Evolutionary conservation across 2,113 vertebrate genomes (phyloP).

Genomic region (Puma concolor): DNA sequence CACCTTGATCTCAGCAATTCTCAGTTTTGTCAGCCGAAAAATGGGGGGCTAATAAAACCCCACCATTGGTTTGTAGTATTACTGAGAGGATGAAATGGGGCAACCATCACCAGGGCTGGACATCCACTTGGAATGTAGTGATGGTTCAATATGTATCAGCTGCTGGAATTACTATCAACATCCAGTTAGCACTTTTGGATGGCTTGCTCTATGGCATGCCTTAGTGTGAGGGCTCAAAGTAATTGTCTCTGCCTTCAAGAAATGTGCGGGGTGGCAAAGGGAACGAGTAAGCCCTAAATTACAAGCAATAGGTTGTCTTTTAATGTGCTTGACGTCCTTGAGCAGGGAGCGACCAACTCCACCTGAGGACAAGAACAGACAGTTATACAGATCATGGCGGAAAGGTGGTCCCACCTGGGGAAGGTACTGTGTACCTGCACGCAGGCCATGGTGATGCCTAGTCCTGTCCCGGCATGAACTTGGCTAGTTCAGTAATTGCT

Average conservation of each 20-base stretch:
- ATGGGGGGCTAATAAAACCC: neutral
- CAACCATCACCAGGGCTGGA: neutral
- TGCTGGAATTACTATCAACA: neutral
- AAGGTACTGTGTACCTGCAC: neutral
- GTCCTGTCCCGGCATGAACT: neutral
- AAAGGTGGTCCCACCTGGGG: rapidly evolving
- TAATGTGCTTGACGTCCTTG: neutral
- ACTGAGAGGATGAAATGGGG: rapidly evolving
- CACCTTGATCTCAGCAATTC: neutral
- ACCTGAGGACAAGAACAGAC: neutral
- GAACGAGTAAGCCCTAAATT: too few relatives aligned
- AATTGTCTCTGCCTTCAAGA: neutral
- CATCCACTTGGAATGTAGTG: rapidly evolving
- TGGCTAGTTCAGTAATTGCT: neutral
- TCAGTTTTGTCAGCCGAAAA: neutral
- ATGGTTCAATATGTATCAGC: rapidly evolving
- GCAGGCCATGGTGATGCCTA: rapidly evolving
- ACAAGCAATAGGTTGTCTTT: neutral
- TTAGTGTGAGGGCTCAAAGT: rapidly evolving
- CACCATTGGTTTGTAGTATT: too few relatives aligned
- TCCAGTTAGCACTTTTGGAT: neutral
- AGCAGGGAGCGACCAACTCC: neutral
- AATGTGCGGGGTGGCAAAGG: neutral
- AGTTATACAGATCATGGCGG: neutral
- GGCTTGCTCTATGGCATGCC: neutral